Conservation (phyloP, 1,140 invertebrate genomes). For the Brachionus koreanus region DNA sequence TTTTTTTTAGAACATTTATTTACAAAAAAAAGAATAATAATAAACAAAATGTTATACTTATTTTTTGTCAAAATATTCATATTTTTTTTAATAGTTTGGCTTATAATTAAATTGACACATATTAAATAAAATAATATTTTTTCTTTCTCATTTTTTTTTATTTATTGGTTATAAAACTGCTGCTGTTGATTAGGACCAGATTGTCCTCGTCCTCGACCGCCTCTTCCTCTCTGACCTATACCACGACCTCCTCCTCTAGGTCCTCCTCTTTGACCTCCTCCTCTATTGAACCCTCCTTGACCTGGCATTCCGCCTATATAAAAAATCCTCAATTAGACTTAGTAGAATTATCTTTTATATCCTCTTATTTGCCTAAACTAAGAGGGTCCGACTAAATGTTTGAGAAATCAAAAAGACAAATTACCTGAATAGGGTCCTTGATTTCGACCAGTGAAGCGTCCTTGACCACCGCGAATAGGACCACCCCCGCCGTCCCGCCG, state of each 20-base stretch:
- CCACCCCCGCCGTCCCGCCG: not conserved
- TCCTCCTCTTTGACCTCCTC: not conserved
- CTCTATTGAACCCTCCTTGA: conserved; percentile 9
- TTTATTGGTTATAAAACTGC: conserved; percentile 19
- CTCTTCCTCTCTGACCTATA: conserved; percentile 28
- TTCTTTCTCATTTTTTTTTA: not conserved
- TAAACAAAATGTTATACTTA: no score
- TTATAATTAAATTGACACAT: no score
- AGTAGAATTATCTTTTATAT: not conserved
- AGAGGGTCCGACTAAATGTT: not conserved
- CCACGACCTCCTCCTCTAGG: not conserved
- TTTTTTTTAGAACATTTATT: no score
- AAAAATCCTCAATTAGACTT: not conserved
- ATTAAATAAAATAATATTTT: no score
- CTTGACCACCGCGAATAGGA: conserved; percentile 5
- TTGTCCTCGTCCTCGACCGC: not conserved
- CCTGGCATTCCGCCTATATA: conserved; percentile 16
- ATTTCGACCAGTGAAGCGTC: not conserved
- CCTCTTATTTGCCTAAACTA: not conserved
- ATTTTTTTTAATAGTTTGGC: no score
- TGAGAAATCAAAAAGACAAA: not conserved
- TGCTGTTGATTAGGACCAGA: conserved; percentile 4
- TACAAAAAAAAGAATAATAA: no score
- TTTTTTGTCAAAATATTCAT: no score
- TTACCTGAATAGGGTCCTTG: conserved; percentile 37